Conservation (phyloP, 1,140 invertebrate genomes). For the Neuroterus valhalla region DNA sequence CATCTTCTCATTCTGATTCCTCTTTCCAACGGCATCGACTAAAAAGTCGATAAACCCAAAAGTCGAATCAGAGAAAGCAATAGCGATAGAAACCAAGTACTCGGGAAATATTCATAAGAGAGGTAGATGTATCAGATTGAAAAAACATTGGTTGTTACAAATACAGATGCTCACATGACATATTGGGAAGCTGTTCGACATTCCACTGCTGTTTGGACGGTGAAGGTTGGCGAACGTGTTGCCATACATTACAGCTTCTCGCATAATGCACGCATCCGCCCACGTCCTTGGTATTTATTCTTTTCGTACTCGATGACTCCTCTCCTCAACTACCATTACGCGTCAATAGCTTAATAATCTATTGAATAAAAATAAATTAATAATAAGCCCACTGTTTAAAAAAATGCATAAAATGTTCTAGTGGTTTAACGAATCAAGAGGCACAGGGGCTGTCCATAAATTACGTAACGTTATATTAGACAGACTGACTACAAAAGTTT, state of each 20-base stretch:
- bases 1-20: too few species aligned
- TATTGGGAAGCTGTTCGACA: background rate
- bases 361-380: too few species aligned
- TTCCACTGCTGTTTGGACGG: background rate
- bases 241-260: conserved; percentile 34
- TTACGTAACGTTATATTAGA: too few species aligned
- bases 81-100: background rate
- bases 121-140: background rate
- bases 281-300: conserved; percentile 52
- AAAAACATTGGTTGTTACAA: background rate
- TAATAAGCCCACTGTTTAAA: background rate
- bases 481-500: too few species aligned
- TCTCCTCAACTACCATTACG: conserved; percentile 46
- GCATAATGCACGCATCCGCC: conserved; percentile 46
- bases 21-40: too few species aligned
- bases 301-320: conserved; percentile 40
- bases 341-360: conserved; percentile 44
- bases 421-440: conserved; percentile 25
- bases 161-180: background rate
- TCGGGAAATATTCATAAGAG: background rate
- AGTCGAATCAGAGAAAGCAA: too few species aligned
- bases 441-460: too few species aligned
- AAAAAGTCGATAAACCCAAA: too few species aligned
- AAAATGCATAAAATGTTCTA: conserved; percentile 11
- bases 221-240: conserved; percentile 33